These are phyloP conservation scores for Lithobates sylvaticus DNA, from an alignment of 2,797 vertebrate genomes.

Conservation along the genomic window DNA sequence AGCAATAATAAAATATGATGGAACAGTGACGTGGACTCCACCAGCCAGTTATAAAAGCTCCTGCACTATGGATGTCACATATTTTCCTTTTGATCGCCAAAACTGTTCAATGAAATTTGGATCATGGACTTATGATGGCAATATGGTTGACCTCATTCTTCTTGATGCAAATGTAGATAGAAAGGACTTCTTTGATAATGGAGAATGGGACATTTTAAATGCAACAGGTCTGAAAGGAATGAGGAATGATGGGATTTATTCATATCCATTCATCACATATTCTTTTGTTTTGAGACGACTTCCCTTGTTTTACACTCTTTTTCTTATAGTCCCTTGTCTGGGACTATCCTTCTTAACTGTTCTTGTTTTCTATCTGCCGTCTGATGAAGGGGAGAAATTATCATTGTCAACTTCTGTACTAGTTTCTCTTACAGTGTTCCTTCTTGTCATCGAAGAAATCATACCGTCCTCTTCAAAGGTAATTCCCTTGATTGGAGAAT, in stretches of 20 bases:
- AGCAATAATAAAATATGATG: constrained; percentile 87
- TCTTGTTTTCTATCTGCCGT: constrained; percentile 93
- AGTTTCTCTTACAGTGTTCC: constrained; percentile 95
- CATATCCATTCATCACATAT: constrained; percentile 90
- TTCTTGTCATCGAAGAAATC: constrained; percentile 95
- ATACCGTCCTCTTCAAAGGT: constrained; percentile 95
- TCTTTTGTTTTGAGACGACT: constrained; percentile 92
- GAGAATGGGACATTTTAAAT: constrained; percentile 94
- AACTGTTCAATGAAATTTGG: constrained; percentile 98
- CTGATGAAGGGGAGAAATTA: constrained; percentile 95
- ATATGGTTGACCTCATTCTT: constrained; percentile 91
- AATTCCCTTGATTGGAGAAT: constrained; percentile 94
- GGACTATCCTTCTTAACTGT: constrained; percentile 93
- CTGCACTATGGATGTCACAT: constrained; percentile 96
- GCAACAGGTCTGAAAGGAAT: constrained; percentile 88
- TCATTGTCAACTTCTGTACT: constrained; percentile 93
- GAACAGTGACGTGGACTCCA: constrained; percentile 89
- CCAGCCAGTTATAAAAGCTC: constrained; percentile 95
- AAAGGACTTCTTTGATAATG: constrained; percentile 95
- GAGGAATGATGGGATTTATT: constrained; percentile 86
- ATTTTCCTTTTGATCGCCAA: constrained; percentile 94
- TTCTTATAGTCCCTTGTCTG: constrained; percentile 93
- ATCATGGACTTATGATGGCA: constrained; percentile 94
- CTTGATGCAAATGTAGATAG: constrained; percentile 90
- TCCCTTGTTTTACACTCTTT: constrained; percentile 93